Conservation (phyloP, 2,888 invertebrate genomes). For the Stratiomys singularior region DNA sequence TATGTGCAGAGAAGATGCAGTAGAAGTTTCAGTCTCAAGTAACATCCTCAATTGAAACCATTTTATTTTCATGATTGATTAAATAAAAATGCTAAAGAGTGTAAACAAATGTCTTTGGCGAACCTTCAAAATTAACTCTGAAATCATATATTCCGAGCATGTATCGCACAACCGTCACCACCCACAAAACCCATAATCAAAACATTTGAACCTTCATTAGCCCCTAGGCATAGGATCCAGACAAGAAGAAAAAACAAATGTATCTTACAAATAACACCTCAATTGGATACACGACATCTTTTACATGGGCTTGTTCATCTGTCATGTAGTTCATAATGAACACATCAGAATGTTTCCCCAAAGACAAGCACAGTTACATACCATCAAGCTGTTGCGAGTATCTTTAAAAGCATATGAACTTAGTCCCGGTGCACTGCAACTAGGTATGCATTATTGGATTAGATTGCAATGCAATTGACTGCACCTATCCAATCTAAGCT, state of each 20-base stretch:
- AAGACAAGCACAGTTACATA: not conserved
- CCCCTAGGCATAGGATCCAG: constrained; percentile 11
- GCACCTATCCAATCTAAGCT: constrained; percentile 27
- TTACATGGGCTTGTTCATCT: constrained; percentile 38
- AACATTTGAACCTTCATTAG: constrained; percentile 35
- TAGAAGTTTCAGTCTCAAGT: too few species aligned
- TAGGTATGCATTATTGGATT: constrained; percentile 23
- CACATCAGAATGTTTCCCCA: constrained; percentile 27
- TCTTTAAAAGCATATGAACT: not conserved
- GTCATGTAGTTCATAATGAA: constrained; percentile 44
- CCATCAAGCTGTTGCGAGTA: not conserved
- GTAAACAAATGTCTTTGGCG: not conserved
- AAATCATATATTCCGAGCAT: not conserved
- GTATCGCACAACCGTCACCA: constrained; percentile 1
- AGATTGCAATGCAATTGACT: constrained; percentile 38
- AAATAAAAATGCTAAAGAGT: not conserved
- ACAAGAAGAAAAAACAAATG: not conserved
- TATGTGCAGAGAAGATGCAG: too few species aligned
- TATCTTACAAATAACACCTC: constrained; percentile 31
- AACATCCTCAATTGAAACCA: too few species aligned
- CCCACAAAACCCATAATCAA: constrained; percentile 30
- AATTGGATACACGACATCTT: constrained; percentile 38
- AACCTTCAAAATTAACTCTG: not conserved
- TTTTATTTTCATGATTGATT: too few species aligned
- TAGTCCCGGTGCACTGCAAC: not conserved